Evolutionary conservation across 2,888 invertebrate genomes (phyloP).

Genomic region (Temnothorax unifasciatus): DNA sequence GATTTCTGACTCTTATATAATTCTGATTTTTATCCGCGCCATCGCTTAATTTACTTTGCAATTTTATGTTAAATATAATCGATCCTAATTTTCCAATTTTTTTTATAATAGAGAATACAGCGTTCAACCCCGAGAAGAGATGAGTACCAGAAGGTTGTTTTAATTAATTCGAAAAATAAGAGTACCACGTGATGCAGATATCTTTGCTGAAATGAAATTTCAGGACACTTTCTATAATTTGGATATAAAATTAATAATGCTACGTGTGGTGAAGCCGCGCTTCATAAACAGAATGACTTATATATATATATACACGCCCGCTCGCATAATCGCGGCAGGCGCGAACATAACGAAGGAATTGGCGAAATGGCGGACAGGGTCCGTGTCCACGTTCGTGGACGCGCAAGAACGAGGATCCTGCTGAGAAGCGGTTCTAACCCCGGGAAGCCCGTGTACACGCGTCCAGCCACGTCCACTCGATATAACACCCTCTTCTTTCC

Average conservation of each 20-base stretch:
- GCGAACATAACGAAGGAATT: not conserved
- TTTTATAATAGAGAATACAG: not conserved
- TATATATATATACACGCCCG: too few species aligned
- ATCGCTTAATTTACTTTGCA: slow-evolving; percentile 4
- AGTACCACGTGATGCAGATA: not conserved
- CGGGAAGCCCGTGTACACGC: slow-evolving; percentile 66
- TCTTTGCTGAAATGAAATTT: not conserved
- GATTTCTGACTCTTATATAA: not conserved
- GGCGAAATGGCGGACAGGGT: not conserved
- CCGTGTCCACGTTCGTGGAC: too few species aligned
- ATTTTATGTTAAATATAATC: slow-evolving; percentile 10
- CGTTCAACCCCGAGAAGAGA: not conserved
- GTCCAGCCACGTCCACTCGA: slow-evolving; percentile 55
- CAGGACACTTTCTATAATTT: not conserved
- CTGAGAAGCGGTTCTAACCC: slow-evolving; percentile 76
- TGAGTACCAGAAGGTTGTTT: not conserved
- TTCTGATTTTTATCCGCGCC: not conserved
- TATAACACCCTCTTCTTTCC: not conserved
- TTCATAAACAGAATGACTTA: not conserved
- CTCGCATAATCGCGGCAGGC: not conserved
- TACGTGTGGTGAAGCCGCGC: not conserved
- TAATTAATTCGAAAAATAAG: slow-evolving; percentile 1
- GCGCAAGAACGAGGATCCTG: slow-evolving; percentile 7
- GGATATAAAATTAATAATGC: not conserved
- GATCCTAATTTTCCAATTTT: slow-evolving; percentile 9